These are phyloP conservation scores for Plebejus melissa DNA, from an alignment of 2,888 invertebrate species.

Conservation along the genomic window DNA sequence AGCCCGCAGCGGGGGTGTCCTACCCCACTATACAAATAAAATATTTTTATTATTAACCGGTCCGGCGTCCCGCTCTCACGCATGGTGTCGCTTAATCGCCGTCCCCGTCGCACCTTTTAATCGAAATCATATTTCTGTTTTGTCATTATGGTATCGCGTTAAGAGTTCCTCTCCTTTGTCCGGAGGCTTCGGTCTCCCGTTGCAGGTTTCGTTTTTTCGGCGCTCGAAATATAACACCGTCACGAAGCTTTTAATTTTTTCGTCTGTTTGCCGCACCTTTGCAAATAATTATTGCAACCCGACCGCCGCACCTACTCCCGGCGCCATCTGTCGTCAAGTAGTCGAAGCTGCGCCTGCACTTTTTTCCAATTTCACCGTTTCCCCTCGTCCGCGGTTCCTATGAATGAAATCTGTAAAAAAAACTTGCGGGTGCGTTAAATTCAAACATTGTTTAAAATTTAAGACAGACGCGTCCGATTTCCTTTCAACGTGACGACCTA, in stretches of 20 bases:
- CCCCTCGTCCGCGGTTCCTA: slow-evolving; percentile 45
- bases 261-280: slow-evolving; percentile 38
- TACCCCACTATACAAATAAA: slow-evolving; percentile 78
- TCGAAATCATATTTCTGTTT: slow-evolving; percentile 80
- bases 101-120: slow-evolving; percentile 67
- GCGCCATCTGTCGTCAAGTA: slow-evolving; percentile 67
- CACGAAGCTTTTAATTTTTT: slow-evolving; percentile 40
- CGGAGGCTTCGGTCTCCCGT: slow-evolving; percentile 72
- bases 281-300: slow-evolving; percentile 37
- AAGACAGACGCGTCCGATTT: slow-evolving; percentile 72
- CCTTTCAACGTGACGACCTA: slow-evolving; percentile 71
- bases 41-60: slow-evolving; percentile 77
- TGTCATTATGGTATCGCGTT: slow-evolving; percentile 78
- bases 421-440: slow-evolving; percentile 74
- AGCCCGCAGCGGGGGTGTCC: slow-evolving; percentile 78
- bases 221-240: slow-evolving; percentile 58
- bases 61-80: slow-evolving; percentile 59
- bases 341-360: slow-evolving; percentile 48
- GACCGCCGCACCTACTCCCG: slow-evolving; percentile 30
- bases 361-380: slow-evolving; percentile 41
- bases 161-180: slow-evolving; percentile 75
- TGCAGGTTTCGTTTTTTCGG: slow-evolving; percentile 61
- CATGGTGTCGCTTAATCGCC: slow-evolving; percentile 47
- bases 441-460: slow-evolving; percentile 70
- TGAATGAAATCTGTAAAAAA: slow-evolving; percentile 70